Conservation (phyloP, 2,888 invertebrate genomes). For the Lagria hirta region DNA sequence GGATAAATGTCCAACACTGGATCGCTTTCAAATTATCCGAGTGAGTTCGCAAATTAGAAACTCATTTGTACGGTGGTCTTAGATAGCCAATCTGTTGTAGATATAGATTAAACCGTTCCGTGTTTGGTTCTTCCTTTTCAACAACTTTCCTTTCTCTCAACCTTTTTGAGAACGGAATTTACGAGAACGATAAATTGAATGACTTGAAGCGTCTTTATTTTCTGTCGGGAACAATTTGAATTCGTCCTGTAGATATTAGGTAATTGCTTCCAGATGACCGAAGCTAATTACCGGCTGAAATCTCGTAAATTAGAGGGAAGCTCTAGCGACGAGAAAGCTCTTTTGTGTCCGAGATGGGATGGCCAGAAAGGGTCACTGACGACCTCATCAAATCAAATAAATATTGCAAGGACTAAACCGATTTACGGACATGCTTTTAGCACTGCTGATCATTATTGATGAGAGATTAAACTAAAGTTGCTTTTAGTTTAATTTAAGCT, state of each 20-base stretch:
- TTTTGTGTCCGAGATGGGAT: conserved; percentile 15
- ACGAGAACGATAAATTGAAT: conserved; percentile 17
- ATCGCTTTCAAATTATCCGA: conserved; percentile 38
- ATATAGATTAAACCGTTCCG: conserved; percentile 22
- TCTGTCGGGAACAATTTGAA: conserved; percentile 8
- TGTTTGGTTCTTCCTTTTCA: too few species aligned
- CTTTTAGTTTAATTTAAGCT: too few species aligned
- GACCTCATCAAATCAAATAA: conserved; percentile 44
- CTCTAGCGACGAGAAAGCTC: conserved; percentile 32
- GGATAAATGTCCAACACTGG: conserved; percentile 31
- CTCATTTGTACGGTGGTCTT: conserved; percentile 27
- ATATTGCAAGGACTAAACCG: conserved; percentile 51
- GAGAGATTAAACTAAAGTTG: too few species aligned
- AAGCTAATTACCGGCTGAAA: conserved; percentile 40
- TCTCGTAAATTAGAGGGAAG: conserved; percentile 41
- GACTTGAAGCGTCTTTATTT: conserved; percentile 8
- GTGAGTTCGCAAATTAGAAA: conserved; percentile 34
- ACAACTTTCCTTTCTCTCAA: conserved; percentile 14
- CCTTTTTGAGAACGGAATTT: conserved; percentile 7
- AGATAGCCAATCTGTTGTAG: conserved; percentile 24
- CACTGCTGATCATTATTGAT: conserved; percentile 49
- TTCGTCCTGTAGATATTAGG: conserved; percentile 16
- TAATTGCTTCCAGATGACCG: conserved; percentile 30
- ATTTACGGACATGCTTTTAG: conserved; percentile 50
- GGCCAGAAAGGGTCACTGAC: conserved; percentile 37